Conservation (phyloP, 2,888 invertebrate species). For the Chydorus sphaericus region DNA sequence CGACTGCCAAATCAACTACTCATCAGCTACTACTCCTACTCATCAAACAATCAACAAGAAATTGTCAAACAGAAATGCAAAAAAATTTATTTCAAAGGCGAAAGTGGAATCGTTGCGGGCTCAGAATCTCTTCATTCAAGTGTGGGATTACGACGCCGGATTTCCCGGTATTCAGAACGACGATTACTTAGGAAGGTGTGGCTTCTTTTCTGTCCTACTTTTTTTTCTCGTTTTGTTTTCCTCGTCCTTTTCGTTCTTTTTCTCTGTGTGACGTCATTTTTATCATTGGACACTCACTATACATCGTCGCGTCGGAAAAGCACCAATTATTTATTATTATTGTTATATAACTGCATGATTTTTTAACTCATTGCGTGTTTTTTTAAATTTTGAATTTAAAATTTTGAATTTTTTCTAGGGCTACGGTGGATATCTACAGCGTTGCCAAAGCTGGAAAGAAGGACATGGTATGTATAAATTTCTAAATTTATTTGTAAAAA, state of each 20-base stretch:
- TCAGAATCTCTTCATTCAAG: conserved; percentile 55
- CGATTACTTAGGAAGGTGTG: conserved; percentile 37
- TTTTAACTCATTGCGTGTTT: neutral
- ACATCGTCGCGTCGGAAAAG: neutral
- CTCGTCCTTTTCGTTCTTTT: conserved; percentile 9
- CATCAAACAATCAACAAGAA: too few relatives aligned
- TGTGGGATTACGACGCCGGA: conserved; percentile 73
- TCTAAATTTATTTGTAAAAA: neutral
- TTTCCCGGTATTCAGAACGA: conserved; percentile 60
- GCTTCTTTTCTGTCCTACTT: too few relatives aligned
- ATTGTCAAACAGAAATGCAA: neutral
- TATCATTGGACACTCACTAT: neutral
- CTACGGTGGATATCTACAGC: conserved; percentile 51
- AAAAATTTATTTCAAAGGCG: conserved; percentile 37
- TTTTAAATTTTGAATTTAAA: neutral
- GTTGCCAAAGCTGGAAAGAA: conserved; percentile 53
- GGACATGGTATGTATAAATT: conserved; percentile 44
- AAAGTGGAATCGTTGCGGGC: conserved; percentile 56
- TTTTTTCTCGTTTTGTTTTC: neutral
- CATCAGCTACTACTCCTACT: too few relatives aligned
- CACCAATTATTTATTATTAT: neutral
- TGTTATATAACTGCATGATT: neutral
- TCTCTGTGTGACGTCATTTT: neutral
- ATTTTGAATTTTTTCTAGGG: conserved; percentile 35
- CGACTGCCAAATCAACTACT: too few relatives aligned